phyloP scores from a whole-genome alignment of 2,113 vertebrate species.

The Hippopotamus amphibius region DNA sequence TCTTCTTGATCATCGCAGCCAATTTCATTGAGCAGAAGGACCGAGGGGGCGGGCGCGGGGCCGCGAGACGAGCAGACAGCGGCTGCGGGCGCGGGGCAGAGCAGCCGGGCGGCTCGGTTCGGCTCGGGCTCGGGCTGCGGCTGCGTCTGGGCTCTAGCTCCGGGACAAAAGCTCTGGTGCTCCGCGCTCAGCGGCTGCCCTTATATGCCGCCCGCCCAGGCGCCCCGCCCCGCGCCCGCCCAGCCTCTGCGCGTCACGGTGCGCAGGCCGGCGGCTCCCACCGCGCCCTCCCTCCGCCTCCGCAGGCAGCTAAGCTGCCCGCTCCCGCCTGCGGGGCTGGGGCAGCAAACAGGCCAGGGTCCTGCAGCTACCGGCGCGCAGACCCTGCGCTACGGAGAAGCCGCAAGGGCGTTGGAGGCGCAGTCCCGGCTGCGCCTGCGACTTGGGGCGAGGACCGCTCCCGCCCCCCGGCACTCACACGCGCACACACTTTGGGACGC shows the following conservation, averaged over 20 bases:
- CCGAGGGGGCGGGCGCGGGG: background rate
- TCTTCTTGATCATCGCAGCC: slow-evolving; percentile 97
- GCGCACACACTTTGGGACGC: background rate
- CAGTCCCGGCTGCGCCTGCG: background rate
- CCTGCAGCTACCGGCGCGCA: accelerated
- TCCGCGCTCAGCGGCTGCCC: background rate
- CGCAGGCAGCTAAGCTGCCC: accelerated
- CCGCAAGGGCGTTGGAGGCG: background rate
- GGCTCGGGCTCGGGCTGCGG: accelerated
- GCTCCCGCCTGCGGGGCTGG: background rate
- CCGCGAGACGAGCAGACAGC: slow-evolving; percentile 63
- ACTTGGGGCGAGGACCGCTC: background rate
- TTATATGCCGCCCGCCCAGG: slow-evolving; percentile 75
- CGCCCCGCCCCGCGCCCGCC: slow-evolving; percentile 77
- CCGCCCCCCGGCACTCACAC: accelerated
- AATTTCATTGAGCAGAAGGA: slow-evolving; percentile 84
- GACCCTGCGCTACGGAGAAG: background rate
- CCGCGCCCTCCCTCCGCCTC: background rate
- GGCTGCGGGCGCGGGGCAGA: background rate
- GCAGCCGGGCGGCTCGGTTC: background rate
- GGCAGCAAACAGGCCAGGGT: background rate
- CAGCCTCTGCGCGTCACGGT: slow-evolving; percentile 79
- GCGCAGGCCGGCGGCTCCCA: slow-evolving; percentile 31
- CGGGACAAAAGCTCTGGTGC: background rate
- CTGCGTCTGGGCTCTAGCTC: accelerated